These are phyloP conservation scores for Phoenicopterus ruber DNA, from an alignment of 2,113 vertebrate genomes.

Conservation along the genomic window DNA sequence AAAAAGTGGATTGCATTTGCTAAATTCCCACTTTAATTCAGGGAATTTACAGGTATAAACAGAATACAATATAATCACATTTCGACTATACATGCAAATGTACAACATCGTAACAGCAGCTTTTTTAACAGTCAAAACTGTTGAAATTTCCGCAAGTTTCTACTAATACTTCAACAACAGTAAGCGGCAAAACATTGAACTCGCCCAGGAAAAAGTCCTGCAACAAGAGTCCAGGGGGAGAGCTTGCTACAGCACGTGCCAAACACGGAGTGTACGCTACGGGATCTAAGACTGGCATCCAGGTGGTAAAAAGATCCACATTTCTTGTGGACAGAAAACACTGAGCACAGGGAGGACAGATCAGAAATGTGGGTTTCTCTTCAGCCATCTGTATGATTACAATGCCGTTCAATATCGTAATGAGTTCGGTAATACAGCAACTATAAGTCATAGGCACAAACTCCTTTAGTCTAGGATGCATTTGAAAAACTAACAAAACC, in stretches of 20 bases:
- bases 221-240: background rate
- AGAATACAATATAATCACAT: background rate
- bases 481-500: conserved; percentile 35
- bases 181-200: conserved; percentile 55
- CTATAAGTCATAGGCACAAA: conserved; percentile 8
- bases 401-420: background rate
- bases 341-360: conserved; percentile 2
- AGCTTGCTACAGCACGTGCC: background rate
- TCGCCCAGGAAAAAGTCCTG: conserved; percentile 39
- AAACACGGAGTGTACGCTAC: background rate
- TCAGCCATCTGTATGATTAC: conserved; percentile 7
- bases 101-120: conserved; percentile 17
- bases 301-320: background rate
- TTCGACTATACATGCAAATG: background rate
- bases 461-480: conserved; percentile 17
- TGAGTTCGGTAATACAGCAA: background rate
- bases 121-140: conserved; percentile 10
- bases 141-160: background rate
- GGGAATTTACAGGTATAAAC: background rate
- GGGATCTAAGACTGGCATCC: background rate
- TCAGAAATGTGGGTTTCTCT: conserved; percentile 32
- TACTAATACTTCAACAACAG: background rate
- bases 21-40: conserved; percentile 22
- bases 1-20: conserved; percentile 34
- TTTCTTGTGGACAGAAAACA: background rate